Conservation (phyloP, 2,888 invertebrate species). For the Liposcelis brunnea region DNA sequence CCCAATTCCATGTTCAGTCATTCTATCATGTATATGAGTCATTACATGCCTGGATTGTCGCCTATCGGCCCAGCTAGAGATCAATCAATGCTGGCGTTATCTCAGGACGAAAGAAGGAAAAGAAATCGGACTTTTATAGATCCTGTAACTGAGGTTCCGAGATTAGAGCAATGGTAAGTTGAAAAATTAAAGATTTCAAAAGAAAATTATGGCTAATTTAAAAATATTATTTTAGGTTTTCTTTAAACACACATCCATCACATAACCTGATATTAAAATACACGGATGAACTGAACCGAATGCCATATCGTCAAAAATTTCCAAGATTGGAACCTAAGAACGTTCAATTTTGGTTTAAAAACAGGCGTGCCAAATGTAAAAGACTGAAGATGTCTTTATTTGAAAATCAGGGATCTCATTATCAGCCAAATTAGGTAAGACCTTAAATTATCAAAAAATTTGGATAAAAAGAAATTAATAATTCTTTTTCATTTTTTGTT, state of each 20-base stretch:
- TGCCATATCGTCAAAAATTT: constrained; percentile 96
- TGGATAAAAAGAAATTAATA: no score
- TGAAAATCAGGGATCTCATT: constrained; percentile 12
- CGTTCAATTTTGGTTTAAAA: constrained; percentile 99
- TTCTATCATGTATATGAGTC: constrained; percentile 83
- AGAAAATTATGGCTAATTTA: no score
- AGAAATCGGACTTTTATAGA: constrained; percentile 98
- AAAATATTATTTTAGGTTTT: constrained; percentile 33
- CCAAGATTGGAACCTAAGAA: constrained; percentile 98
- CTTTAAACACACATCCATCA: constrained; percentile 94
- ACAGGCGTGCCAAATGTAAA: constrained; percentile 95
- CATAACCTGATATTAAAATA: constrained; percentile 95
- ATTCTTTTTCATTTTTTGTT: no score
- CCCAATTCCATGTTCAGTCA: constrained; percentile 79
- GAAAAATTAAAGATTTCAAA: neutral
- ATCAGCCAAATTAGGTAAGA: neutral
- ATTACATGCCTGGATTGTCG: constrained; percentile 51
- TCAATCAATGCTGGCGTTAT: constrained; percentile 13
- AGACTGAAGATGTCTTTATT: constrained; percentile 81
- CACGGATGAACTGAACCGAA: constrained; percentile 90
- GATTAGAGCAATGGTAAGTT: constrained; percentile 66
- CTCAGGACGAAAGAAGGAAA: constrained; percentile 65
- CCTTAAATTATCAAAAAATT: neutral
- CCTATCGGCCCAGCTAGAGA: constrained; percentile 23
- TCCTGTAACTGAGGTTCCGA: constrained; percentile 93